Evolutionary conservation across 2,888 invertebrate genomes (phyloP), one percentile per base, ranked within the genome.

Genomic region (Lithophane leautieri): DNA sequence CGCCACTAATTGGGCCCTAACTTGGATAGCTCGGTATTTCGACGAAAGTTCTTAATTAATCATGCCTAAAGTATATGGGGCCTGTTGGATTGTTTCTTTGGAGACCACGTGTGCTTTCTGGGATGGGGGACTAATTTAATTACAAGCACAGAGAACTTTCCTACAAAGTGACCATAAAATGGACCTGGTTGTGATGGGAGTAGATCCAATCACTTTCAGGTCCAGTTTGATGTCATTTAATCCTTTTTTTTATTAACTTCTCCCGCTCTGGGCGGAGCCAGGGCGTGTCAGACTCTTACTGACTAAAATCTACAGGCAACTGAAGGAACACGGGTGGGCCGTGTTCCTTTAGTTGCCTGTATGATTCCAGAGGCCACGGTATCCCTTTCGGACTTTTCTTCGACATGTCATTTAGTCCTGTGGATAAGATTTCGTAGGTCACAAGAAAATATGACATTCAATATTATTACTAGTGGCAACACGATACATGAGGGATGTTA

Each of bases 1-100:
- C 90, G 90, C 86, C 90, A 89, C 93, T 96, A 95, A 96, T 95
- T 95, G 93, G 92, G 88, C 88, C 95, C 95, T 92, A 94, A 94
- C 91, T 92, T 92, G 94, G 95, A 86, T 85, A 89, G 88, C 85
- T 75, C 76, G 78, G 83, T 73, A 82, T 86, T 86, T 83, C 76
- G 73, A 71, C 69, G 84, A 89, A 86, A 85, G 77, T 88, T 87
- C 84, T 74, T 86, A 85, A 82, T 87, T 87, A 84, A 81, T 79
- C 84, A 82, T 70, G 52, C 76, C 78, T 78, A 70, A 86, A 79
- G 74, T 73, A 83, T 81, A 68, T 56, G 50, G 65, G 34, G 63
- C 83, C 82, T 79, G 78, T 87, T 81, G 62, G 28, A 67, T 70
- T 75, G 66, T 70, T 70, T 68, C 44, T 28, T 63, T 71, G 40